phyloP scores from a whole-genome alignment of 2,113 vertebrate species.

The Pseudopodoces humilis region DNA sequence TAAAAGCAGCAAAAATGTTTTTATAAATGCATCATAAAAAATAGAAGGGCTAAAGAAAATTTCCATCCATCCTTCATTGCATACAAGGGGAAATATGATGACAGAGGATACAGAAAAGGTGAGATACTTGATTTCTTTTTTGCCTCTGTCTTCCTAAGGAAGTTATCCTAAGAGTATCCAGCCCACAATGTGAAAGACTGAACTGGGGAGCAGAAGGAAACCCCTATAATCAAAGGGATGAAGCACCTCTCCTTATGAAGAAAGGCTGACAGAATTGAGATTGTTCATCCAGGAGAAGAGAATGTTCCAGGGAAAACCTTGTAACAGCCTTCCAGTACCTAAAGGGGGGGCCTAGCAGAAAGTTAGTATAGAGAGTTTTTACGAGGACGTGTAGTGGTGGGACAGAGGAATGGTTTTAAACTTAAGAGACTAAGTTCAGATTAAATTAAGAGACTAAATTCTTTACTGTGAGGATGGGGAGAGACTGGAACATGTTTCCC shows the following conservation, averaged over 20 bases:
- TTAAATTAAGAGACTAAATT: background rate
- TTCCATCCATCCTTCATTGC: background rate
- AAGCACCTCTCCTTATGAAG: background rate
- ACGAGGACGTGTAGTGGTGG: rapidly evolving
- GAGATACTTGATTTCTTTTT: background rate
- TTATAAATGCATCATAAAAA: background rate
- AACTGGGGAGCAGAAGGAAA: background rate
- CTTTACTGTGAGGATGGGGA: background rate
- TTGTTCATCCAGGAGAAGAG: background rate
- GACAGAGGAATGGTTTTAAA: background rate
- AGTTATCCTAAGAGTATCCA: background rate
- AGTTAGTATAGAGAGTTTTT: background rate
- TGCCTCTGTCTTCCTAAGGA: background rate
- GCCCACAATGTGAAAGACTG: background rate
- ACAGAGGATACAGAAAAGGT: background rate
- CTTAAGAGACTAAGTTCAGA: background rate
- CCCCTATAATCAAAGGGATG: background rate
- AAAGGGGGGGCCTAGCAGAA: background rate
- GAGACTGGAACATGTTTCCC: too few relatives aligned
- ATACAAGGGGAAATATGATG: background rate
- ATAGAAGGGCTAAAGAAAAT: background rate
- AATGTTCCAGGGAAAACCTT: background rate
- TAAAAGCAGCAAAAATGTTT: background rate
- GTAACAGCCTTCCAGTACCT: background rate
- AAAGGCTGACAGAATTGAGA: background rate